These are phyloP conservation scores for Eristalis pertinax DNA, from an alignment of 2,888 invertebrate genomes.

Conservation along the genomic window DNA sequence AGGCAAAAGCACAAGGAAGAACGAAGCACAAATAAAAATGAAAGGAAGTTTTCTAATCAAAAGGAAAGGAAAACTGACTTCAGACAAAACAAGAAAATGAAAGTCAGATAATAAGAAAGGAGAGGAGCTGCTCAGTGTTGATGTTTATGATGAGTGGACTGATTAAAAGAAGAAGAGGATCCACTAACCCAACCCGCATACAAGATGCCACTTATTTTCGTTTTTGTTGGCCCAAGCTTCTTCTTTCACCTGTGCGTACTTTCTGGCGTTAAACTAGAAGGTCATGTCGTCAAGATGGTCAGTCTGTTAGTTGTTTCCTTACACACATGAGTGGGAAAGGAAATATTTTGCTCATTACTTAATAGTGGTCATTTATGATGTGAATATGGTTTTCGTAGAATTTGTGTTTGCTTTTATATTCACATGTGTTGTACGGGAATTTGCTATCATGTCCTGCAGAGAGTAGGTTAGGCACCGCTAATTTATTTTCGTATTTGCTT, in stretches of 20 bases:
- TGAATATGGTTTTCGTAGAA: not conserved
- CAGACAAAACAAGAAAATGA: not conserved
- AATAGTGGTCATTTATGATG: not conserved
- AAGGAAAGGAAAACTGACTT: not conserved
- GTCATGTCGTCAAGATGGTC: not conserved
- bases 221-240: not conserved
- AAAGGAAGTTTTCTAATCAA: not conserved
- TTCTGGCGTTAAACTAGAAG: not conserved
- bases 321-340: not conserved
- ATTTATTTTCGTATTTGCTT: too few species aligned
- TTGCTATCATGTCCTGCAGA: too few species aligned
- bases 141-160: constrained; percentile 1
- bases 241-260: not conserved
- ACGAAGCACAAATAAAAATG: not conserved
- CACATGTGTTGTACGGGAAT: too few species aligned
- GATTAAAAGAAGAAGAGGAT: not conserved
- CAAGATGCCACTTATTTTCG: not conserved
- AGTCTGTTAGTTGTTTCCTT: not conserved
- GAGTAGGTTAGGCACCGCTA: too few species aligned
- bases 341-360: not conserved
- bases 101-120: not conserved
- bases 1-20: not conserved
- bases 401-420: too few species aligned
- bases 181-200: not conserved
- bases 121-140: not conserved